These are phyloP conservation scores for Amblyopsis rosae DNA, from an alignment of 2,113 vertebrate species.

Conservation along the genomic window DNA sequence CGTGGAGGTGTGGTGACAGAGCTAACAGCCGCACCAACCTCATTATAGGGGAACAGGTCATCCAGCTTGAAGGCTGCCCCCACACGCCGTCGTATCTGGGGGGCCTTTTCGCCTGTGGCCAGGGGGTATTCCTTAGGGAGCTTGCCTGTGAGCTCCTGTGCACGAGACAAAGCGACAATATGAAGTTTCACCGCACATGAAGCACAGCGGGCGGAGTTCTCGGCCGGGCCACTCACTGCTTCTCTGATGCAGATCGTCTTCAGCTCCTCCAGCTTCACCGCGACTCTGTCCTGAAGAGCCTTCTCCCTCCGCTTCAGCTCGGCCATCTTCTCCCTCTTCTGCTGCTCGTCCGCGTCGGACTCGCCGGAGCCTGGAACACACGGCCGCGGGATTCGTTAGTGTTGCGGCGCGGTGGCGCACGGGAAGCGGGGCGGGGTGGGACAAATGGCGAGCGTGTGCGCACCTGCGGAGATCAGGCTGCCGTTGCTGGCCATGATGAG, in stretches of 20 bases:
- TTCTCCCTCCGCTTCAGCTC: slow-evolving; percentile 92
- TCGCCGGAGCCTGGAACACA: slow-evolving; percentile 86
- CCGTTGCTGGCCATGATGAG: slow-evolving; percentile 96
- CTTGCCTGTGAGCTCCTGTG: slow-evolving; percentile 89
- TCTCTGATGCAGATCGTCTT: slow-evolving; percentile 93
- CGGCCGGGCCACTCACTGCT: slow-evolving; percentile 82
- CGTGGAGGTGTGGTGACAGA: too few species aligned
- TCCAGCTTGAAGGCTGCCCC: slow-evolving; percentile 90
- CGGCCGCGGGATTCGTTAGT: slow-evolving; percentile 14
- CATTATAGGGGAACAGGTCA: slow-evolving; percentile 84
- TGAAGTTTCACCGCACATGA: background rate
- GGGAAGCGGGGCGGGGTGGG: too few species aligned
- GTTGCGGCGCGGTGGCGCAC: slow-evolving; percentile 22
- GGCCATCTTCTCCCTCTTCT: slow-evolving; percentile 90
- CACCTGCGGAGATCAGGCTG: slow-evolving; percentile 95
- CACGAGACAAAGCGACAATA: slow-evolving; percentile 8
- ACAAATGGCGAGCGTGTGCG: background rate
- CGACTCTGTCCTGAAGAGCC: slow-evolving; percentile 84
- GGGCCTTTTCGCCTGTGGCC: slow-evolving; percentile 85
- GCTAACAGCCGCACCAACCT: slow-evolving; percentile 70
- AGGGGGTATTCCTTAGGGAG: slow-evolving; percentile 93
- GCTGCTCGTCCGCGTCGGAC: slow-evolving; percentile 89
- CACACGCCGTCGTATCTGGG: slow-evolving; percentile 83
- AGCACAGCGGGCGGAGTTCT: background rate
- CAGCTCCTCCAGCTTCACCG: slow-evolving; percentile 88